phyloP scores from a whole-genome alignment of 2,888 invertebrate species.

The Rhodophaea formosa region DNA sequence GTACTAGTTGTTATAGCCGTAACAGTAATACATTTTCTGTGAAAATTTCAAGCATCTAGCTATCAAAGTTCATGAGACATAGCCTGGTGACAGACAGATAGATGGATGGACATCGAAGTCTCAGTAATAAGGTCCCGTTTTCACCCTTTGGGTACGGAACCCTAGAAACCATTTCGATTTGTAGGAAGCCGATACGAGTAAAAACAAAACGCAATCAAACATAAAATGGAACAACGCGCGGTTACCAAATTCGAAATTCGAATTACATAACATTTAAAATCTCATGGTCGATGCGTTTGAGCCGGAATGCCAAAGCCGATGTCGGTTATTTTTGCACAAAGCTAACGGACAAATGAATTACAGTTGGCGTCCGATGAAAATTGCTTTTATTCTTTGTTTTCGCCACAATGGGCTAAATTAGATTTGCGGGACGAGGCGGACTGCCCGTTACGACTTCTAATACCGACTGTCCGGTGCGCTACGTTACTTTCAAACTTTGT shows the following conservation, averaged over 20 bases:
- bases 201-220: background rate
- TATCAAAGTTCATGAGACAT: too few relatives aligned
- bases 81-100: too few relatives aligned
- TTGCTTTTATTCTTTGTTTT: conserved; percentile 19
- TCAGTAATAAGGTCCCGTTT: too few relatives aligned
- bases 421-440: conserved; percentile 14
- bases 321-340: conserved; percentile 17
- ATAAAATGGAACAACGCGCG: background rate
- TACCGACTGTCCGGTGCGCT: conserved; percentile 1
- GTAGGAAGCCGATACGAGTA: too few relatives aligned
- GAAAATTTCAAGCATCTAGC: too few relatives aligned
- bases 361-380: conserved; percentile 15
- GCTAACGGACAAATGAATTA: conserved; percentile 19
- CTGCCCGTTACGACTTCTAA: conserved; percentile 13
- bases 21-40: too few relatives aligned
- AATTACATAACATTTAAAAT: conserved; percentile 3
- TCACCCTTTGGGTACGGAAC: too few relatives aligned
- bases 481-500: conserved; percentile 2
- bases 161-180: too few relatives aligned
- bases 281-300: conserved; percentile 6
- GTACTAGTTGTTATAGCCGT: too few relatives aligned
- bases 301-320: conserved; percentile 11
- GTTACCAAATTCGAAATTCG: background rate
- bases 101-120: too few relatives aligned
- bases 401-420: conserved; percentile 17